Percentiles rank a stretch among this genome's conserved stretches.
These are phyloP conservation scores for Drymodes brunneopygia DNA, from an alignment of 2,113 vertebrate genomes.

Conservation along the genomic window DNA sequence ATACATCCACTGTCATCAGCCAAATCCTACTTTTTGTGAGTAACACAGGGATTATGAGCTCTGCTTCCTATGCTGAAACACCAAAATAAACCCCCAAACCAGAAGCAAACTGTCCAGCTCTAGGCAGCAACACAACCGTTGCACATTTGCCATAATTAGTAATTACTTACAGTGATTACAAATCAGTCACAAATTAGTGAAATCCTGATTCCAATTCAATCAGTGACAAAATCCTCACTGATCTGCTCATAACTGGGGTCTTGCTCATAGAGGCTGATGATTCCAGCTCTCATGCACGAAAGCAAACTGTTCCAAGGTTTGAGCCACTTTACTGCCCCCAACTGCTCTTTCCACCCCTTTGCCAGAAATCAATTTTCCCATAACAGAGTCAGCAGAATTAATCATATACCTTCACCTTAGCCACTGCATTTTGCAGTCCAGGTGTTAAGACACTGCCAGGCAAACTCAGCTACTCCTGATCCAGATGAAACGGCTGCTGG, in stretches of 20 bases:
- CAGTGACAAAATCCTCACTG: background rate
- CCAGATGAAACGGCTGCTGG: background rate
- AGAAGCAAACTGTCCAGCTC: background rate
- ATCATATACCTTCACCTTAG: background rate
- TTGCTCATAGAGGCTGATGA: background rate
- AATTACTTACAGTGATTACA: background rate
- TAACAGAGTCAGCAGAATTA: background rate
- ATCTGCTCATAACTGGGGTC: background rate
- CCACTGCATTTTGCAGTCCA: background rate
- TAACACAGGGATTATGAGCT: background rate
- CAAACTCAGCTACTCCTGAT: background rate
- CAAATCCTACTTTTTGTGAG: background rate
- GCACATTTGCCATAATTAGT: background rate
- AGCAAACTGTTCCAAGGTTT: background rate
- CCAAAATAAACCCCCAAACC: rapidly evolving
- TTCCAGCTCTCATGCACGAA: background rate
- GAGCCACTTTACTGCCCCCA: background rate
- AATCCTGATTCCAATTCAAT: background rate
- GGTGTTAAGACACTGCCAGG: background rate
- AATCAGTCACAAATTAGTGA: background rate
- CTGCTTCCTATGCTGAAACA: background rate
- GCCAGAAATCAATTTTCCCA: background rate
- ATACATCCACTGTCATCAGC: background rate
- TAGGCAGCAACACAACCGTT: background rate
- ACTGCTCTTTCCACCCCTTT: background rate